Evolutionary conservation across 2,797 vertebrate genomes (phyloP), one percentile per base, ranked within the genome.

Genomic region (Ciconia nigra): DNA sequence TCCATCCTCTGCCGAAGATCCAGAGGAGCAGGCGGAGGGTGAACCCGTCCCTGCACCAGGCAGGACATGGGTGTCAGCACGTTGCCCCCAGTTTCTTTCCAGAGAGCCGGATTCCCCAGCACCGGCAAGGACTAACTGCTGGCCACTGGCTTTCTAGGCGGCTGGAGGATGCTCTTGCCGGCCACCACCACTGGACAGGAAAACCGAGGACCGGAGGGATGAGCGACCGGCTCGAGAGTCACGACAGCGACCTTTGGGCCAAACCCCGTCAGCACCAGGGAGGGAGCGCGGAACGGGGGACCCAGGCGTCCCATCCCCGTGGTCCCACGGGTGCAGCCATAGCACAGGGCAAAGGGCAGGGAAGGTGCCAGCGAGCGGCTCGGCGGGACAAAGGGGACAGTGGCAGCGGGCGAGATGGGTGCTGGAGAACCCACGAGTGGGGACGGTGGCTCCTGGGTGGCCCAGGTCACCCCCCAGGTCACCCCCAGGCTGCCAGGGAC

Each of bases 151-250:
- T 25, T 29, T 24, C 26, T 3, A 2, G 62, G 44, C 0, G 10
- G 55, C 62, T 2, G n/a, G n/a, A 21, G 25, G 69, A 14, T 42
- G 55, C 41, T 67, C 3, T 2, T 17, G 26, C 28, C 0, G 2
- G 26, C 46, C 39, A 3, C 51, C 17, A 3, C 29, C 0, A 4
- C 9, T 2, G 2, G 18, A 42, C 0, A 3, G 73, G 74, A 46
- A 54, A 59, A 69, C 55, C 3, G 55, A 67, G 57, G 42, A 11
- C 6, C 39, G 6, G 25, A 4, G 63, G 44, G 57, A n/a, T 1
- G 9, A 51, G 51, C 1, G 9, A 46, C n/a, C 3, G 1, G 22
- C 65, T 63, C 7, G 4, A 28, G 49, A 49, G 63, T 33, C 55
- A 47, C 7, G 1, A 16, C 55, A 21, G 17, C 1, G 5, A 39